phyloP scores from a whole-genome alignment of 2,888 invertebrate genomes.

The Agrochola lychnidis region DNA sequence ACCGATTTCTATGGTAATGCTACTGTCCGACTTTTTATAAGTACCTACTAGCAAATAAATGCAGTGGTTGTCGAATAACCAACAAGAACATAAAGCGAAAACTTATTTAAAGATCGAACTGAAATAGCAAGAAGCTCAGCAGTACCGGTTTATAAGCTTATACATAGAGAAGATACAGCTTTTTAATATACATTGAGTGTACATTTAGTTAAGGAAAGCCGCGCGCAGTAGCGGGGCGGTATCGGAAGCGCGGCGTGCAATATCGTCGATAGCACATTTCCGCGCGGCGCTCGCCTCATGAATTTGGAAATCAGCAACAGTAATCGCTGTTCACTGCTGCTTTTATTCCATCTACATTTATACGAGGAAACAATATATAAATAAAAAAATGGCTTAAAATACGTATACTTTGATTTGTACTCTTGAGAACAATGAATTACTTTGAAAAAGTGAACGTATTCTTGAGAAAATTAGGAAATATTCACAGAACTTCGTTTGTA shows the following conservation, averaged over 20 bases:
- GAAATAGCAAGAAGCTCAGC: slow-evolving; percentile 21
- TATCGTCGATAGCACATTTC: slow-evolving; percentile 76
- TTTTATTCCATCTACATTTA: slow-evolving; percentile 34
- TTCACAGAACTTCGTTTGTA: background rate
- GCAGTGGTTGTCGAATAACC: background rate
- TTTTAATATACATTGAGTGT: slow-evolving; percentile 40
- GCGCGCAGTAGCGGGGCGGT: slow-evolving; percentile 26
- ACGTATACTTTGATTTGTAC: slow-evolving; percentile 36
- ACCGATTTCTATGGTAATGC: slow-evolving; percentile 37
- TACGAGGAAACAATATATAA: slow-evolving; percentile 22
- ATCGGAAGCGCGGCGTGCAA: slow-evolving; percentile 67
- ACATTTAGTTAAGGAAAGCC: slow-evolving; percentile 36
- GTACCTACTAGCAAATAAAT: slow-evolving; percentile 2
- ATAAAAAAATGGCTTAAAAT: slow-evolving; percentile 25
- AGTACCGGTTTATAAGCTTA: slow-evolving; percentile 28
- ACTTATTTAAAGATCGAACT: slow-evolving; percentile 20
- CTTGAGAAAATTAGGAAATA: background rate
- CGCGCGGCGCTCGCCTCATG: slow-evolving; percentile 67
- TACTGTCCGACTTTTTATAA: background rate
- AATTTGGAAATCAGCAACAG: slow-evolving; percentile 69
- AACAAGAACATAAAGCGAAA: slow-evolving; percentile 6
- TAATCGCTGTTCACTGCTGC: slow-evolving; percentile 43
- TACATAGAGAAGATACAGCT: slow-evolving; percentile 33
- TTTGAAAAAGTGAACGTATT: slow-evolving; percentile 4
- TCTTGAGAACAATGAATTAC: slow-evolving; percentile 18